Conservation (phyloP, 2,888 invertebrate genomes). For the Neoitamus cyanurus region DNA sequence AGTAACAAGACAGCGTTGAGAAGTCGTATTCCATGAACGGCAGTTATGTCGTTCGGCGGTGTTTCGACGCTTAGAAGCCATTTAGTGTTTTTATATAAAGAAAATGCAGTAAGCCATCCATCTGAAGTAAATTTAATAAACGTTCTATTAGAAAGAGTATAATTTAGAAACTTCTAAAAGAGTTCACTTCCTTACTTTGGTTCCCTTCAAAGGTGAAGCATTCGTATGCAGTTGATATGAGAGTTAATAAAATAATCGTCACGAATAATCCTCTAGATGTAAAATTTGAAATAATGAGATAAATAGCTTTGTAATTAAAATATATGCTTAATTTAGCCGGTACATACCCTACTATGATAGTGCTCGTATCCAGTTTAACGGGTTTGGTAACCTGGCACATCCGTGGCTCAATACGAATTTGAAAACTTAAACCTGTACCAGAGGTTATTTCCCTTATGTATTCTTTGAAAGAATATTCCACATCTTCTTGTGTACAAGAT, state of each 20-base stretch:
- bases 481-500: slow-evolving; percentile 71
- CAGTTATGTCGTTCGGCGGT: slow-evolving; percentile 70
- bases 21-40: slow-evolving; percentile 75
- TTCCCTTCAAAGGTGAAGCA: slow-evolving; percentile 56
- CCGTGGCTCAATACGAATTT: slow-evolving; percentile 70
- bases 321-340: neutral
- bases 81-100: slow-evolving; percentile 71
- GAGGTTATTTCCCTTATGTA: slow-evolving; percentile 67
- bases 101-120: slow-evolving; percentile 71
- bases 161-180: neutral
- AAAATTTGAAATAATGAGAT: slow-evolving; percentile 35
- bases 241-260: slow-evolving; percentile 63
- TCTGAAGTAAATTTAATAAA: slow-evolving; percentile 59
- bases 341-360: slow-evolving; percentile 68
- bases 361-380: slow-evolving; percentile 64
- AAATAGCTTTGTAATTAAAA: neutral
- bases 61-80: slow-evolving; percentile 69
- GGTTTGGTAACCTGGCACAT: slow-evolving; percentile 70
- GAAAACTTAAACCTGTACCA: slow-evolving; percentile 70
- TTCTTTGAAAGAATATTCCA: slow-evolving; percentile 69
- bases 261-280: slow-evolving; percentile 67
- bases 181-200: slow-evolving; percentile 58
- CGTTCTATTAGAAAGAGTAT: neutral
- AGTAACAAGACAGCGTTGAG: slow-evolving; percentile 74
- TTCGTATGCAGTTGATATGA: slow-evolving; percentile 63